Conservation (phyloP, 2,113 vertebrate species). For the Melierax canorus region DNA sequence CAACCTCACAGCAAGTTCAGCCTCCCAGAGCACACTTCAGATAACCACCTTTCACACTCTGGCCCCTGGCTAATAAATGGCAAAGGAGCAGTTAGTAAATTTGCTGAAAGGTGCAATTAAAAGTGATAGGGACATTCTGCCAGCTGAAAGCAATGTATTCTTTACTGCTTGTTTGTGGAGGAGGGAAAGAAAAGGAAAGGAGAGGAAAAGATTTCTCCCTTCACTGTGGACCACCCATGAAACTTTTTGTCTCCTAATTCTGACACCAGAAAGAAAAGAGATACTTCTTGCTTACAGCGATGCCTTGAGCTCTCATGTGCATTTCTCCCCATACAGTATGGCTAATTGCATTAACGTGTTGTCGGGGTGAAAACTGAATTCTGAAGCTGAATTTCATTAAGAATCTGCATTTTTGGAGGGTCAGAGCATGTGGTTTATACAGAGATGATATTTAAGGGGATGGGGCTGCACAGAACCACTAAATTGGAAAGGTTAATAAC, state of each 20-base stretch:
- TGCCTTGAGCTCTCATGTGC: background rate
- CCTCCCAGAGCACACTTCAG: background rate
- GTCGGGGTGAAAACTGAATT: slow-evolving; percentile 25
- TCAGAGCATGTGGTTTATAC: background rate
- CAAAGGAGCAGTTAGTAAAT: background rate
- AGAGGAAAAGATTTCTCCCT: background rate
- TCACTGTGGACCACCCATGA: slow-evolving; percentile 71
- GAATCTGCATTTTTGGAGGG: background rate
- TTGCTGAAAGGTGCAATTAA: slow-evolving; percentile 1
- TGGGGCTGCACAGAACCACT: background rate
- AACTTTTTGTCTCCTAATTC: slow-evolving; percentile 65
- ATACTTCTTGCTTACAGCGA: slow-evolving; percentile 36
- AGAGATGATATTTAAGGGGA: background rate
- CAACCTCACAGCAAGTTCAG: background rate
- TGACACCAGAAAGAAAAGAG: slow-evolving; percentile 59
- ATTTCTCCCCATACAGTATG: background rate
- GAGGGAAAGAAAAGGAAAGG: background rate
- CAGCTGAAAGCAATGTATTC: slow-evolving; percentile 14
- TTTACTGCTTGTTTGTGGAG: slow-evolving; percentile 15
- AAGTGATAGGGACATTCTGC: background rate
- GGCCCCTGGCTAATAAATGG: background rate
- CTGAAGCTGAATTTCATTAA: slow-evolving; percentile 17
- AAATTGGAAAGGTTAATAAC: background rate
- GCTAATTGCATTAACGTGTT: slow-evolving; percentile 53
- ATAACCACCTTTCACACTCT: background rate